These are phyloP conservation scores for Abscondita cerata DNA, from an alignment of 2,888 invertebrate genomes.

Conservation along the genomic window DNA sequence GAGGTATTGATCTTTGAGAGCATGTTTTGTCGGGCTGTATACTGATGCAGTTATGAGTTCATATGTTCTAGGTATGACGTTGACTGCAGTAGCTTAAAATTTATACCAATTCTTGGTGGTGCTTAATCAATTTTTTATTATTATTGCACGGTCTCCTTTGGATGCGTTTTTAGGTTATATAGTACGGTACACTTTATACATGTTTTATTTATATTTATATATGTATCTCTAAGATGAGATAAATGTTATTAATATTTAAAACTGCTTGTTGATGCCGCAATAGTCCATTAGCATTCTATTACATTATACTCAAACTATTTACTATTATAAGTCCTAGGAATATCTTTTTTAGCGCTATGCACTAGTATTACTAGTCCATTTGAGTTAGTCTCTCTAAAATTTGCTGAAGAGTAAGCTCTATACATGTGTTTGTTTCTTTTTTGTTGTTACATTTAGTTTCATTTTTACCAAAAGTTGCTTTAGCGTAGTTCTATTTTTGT, in stretches of 20 bases:
- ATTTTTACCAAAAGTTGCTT: conserved; percentile 14
- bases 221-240: conserved; percentile 34
- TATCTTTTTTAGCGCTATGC: conserved; percentile 33
- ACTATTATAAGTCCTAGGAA: conserved; percentile 29
- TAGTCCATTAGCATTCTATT: conserved; percentile 39
- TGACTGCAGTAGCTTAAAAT: too few relatives aligned
- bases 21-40: too few relatives aligned
- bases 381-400: conserved; percentile 25
- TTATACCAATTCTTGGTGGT: too few relatives aligned
- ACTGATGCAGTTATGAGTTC: too few relatives aligned
- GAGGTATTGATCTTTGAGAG: too few relatives aligned
- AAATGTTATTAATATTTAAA: conserved; percentile 17
- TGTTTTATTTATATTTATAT: conserved; percentile 36
- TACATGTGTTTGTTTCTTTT: conserved; percentile 13
- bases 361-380: conserved; percentile 30
- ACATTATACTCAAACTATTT: conserved; percentile 26
- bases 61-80: too few relatives aligned
- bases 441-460: conserved; percentile 8
- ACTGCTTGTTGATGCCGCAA: conserved; percentile 36
- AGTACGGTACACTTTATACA: not conserved
- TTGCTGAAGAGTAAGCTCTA: conserved; percentile 17
- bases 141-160: not conserved
- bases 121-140: too few relatives aligned
- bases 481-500: conserved; percentile 7
- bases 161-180: not conserved